Percentiles rank a stretch among this genome's conserved stretches.
phyloP scores from a whole-genome alignment of 2,797 vertebrate species.

The Nothura maculosa region DNA sequence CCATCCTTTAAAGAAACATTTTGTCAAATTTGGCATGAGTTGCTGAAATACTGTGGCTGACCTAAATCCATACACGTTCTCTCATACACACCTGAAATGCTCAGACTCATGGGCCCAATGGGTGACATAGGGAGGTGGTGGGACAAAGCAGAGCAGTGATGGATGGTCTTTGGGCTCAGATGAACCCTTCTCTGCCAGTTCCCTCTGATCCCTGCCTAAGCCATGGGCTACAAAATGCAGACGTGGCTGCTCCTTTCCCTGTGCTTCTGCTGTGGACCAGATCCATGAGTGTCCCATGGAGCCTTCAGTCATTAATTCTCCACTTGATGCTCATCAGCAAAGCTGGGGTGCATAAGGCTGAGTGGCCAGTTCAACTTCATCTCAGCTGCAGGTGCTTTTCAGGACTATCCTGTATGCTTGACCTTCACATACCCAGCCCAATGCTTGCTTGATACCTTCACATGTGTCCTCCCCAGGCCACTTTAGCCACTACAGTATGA shows the following conservation, averaged over 20 bases:
- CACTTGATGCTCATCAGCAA: not conserved
- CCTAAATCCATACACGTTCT: not conserved
- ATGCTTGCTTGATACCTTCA: not conserved
- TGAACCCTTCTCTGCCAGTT: not conserved
- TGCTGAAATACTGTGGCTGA: not conserved
- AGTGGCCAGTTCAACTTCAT: not conserved
- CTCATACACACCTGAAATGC: not conserved
- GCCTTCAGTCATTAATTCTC: not conserved
- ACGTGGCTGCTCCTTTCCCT: not conserved
- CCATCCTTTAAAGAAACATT: not conserved
- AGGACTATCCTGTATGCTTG: not conserved
- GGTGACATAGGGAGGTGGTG: no score
- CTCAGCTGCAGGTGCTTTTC: not conserved
- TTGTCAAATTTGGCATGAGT: conserved; percentile 4
- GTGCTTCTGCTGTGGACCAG: not conserved
- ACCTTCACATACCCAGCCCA: not conserved
- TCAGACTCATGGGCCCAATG: not conserved
- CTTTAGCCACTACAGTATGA: not conserved
- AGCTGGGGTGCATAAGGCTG: not conserved
- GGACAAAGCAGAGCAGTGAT: not conserved
- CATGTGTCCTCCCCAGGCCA: not conserved
- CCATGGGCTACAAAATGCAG: not conserved
- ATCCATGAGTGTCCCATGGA: not conserved
- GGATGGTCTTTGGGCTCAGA: not conserved
- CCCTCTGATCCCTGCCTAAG: not conserved